These are phyloP conservation scores for Uria aalge DNA, from an alignment of 2,113 vertebrate genomes.

Conservation along the genomic window DNA sequence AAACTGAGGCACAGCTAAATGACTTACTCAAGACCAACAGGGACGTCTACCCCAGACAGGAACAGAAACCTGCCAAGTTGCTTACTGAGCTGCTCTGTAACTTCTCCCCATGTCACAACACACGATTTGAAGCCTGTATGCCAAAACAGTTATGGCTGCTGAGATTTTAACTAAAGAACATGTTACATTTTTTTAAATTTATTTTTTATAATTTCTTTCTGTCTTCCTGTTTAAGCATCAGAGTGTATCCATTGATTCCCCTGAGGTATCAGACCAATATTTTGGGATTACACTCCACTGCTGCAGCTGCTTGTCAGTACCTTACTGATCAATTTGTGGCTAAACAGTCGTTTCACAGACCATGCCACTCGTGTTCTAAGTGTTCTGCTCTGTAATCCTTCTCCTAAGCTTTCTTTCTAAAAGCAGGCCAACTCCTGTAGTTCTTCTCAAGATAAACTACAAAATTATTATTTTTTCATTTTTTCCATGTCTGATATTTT, in stretches of 20 bases:
- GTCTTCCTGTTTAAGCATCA: background rate
- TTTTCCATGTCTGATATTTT: background rate
- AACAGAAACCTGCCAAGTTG: background rate
- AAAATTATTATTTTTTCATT: constrained; percentile 5
- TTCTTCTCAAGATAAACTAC: background rate
- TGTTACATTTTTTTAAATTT: background rate
- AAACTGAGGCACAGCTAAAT: background rate
- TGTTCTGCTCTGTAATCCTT: background rate
- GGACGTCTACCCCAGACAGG: background rate
- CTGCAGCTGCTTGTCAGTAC: background rate
- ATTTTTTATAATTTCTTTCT: background rate
- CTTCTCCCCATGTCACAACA: background rate
- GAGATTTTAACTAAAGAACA: background rate
- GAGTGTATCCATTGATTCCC: background rate
- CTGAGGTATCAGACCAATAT: background rate
- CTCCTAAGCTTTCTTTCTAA: background rate
- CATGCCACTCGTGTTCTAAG: fast-evolving
- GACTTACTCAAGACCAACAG: background rate
- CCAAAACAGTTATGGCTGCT: background rate
- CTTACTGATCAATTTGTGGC: background rate
- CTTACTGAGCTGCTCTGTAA: background rate
- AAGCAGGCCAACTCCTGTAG: background rate
- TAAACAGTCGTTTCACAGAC: background rate
- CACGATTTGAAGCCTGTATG: background rate
- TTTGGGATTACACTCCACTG: background rate